Conservation (phyloP, 2,888 invertebrate species). For the Andrena haemorrhoa region DNA sequence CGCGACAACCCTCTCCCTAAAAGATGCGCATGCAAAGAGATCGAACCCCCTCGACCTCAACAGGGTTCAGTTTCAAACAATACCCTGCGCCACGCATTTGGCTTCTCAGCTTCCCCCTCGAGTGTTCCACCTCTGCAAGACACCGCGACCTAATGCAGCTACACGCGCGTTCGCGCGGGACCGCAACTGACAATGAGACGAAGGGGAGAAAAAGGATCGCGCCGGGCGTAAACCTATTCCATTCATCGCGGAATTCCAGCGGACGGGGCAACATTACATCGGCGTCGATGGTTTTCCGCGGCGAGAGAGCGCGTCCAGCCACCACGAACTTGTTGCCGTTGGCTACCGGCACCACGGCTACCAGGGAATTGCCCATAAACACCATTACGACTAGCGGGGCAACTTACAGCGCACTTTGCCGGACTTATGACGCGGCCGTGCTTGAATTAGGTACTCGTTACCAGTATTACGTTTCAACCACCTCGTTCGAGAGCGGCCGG, state of each 20-base stretch:
- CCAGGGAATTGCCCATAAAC: constrained; percentile 81
- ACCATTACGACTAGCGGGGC: constrained; percentile 80
- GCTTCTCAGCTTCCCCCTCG: constrained; percentile 23
- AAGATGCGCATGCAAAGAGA: constrained; percentile 45
- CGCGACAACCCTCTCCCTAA: constrained; percentile 16
- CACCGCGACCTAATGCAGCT: constrained; percentile 2
- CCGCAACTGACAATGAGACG: background rate
- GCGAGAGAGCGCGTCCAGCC: constrained; percentile 51
- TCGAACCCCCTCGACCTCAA: constrained; percentile 62
- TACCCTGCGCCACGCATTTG: constrained; percentile 49
- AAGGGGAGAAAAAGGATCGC: background rate
- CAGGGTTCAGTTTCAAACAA: constrained; percentile 61
- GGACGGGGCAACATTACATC: constrained; percentile 56
- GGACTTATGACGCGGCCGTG: constrained; percentile 80
- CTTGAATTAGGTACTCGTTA: constrained; percentile 83
- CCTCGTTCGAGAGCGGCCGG: constrained; percentile 54
- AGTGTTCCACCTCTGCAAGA: background rate
- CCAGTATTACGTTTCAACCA: constrained; percentile 80
- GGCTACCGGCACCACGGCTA: constrained; percentile 63
- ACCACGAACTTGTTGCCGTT: constrained; percentile 44
- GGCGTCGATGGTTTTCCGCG: constrained; percentile 71
- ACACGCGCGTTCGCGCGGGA: constrained; percentile 34
- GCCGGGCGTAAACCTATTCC: constrained; percentile 57
- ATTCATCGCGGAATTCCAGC: constrained; percentile 76
- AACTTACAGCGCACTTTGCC: constrained; percentile 81